Evolutionary conservation across 2,888 invertebrate species (phyloP), one percentile per base, ranked within the genome.

Genomic region (Troglohyphantes excavatus): DNA sequence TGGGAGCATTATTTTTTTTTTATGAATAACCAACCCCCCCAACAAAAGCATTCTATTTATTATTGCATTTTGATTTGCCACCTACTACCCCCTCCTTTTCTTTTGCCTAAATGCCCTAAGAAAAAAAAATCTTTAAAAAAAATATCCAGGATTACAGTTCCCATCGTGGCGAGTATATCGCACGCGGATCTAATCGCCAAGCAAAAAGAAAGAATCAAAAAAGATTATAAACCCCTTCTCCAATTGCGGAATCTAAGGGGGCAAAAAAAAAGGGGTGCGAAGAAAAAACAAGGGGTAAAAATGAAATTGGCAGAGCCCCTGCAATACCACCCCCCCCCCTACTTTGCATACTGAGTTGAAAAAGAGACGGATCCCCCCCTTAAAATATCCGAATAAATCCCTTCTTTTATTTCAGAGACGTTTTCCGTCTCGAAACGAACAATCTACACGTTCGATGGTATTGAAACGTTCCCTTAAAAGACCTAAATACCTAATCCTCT

Each of bases 401-500:
- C 76, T 73, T 65, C 73, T 78, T 86, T 70, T 86, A 79, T 86
- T 68, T 23, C 63, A 29, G 2, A 13, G 21, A 26, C 67, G 59
- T 59, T 72, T 70, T 67, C 79, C 84, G 33, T 63, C 27, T 29
- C 26, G 39, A 81, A n/a, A 53, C 29, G 79, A 73, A 82, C 63
- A 67, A 73, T 65, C 82, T 59, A 72, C 81, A 82, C 5, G 46
- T 27, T 39, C 39, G 21, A 68, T 11, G 59, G 75, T 68, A 75
- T 81, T 67, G 68, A 68, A 76, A 88, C 75, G 88, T 82, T 76
- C 46, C 3, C 53, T 59, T 39, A 27, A 81, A 79, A 59, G 23
- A 29, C 72, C 73, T 88, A 88, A 53, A 88, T 88, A 59, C 82
- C 23, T 88, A 88, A 88, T 88, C 88, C 88, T 88, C 88, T 87